A percentile compares a stretch with the other conserved stretches of the same genome.
phyloP scores from a whole-genome alignment of 2,888 invertebrate genomes.

The Drosophila niveifrons region DNA sequence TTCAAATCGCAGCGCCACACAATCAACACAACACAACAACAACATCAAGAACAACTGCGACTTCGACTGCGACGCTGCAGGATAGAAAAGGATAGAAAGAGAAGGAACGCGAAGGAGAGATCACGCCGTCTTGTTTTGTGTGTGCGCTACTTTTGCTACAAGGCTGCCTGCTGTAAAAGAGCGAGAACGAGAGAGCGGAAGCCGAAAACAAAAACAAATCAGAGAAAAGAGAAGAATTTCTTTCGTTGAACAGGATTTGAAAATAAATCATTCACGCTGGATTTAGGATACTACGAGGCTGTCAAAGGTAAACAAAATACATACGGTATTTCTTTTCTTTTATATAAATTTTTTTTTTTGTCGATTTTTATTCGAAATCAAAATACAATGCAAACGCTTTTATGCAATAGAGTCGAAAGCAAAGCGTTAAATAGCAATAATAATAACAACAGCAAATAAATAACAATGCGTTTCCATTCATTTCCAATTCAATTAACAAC shows the following conservation, averaged over 20 bases:
- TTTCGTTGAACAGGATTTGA: slow-evolving; percentile 57
- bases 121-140: slow-evolving; percentile 54
- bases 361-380: neutral
- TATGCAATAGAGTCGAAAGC: slow-evolving; percentile 27
- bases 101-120: slow-evolving; percentile 21
- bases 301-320: slow-evolving; percentile 83
- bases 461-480: slow-evolving; percentile 41
- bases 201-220: slow-evolving; percentile 49
- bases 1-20: slow-evolving; percentile 52
- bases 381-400: neutral
- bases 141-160: slow-evolving; percentile 19
- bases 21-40: slow-evolving; percentile 30
- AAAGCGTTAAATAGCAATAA: slow-evolving; percentile 11
- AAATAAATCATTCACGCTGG: slow-evolving; percentile 85
- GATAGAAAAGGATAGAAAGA: slow-evolving; percentile 26
- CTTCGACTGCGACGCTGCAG: slow-evolving; percentile 25
- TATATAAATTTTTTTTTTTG: neutral
- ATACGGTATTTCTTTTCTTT: too few relatives aligned
- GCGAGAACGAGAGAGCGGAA: slow-evolving; percentile 28
- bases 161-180: slow-evolving; percentile 4
- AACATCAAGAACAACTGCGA: neutral
- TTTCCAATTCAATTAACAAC: slow-evolving; percentile 36
- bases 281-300: slow-evolving; percentile 86
- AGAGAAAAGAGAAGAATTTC: slow-evolving; percentile 18
- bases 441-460: slow-evolving; percentile 1